Conservation (phyloP, 2,113 vertebrate genomes). For the Leptobrachium ailaonicum region DNA sequence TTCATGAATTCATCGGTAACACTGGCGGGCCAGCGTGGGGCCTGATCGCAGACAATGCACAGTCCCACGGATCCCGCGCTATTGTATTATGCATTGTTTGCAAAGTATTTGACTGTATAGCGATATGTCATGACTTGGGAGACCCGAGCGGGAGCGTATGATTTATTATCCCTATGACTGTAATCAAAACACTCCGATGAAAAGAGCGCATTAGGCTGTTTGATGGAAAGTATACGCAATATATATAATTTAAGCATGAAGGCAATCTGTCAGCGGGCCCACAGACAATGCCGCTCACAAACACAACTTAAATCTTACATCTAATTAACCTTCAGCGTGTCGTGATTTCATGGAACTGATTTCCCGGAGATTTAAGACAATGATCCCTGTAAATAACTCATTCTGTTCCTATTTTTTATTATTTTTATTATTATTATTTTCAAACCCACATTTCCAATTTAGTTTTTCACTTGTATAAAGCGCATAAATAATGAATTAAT, state of each 20-base stretch:
- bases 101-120: not conserved
- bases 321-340: conserved; percentile 28
- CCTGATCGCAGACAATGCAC: not conserved
- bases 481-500: too few species aligned
- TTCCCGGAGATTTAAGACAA: conserved; percentile 1
- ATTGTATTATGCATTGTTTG: not conserved
- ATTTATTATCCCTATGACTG: conserved; percentile 30
- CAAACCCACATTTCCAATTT: too few species aligned
- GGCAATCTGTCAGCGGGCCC: not conserved
- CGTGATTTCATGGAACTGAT: not conserved
- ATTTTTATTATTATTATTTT: not conserved
- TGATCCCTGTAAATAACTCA: not conserved
- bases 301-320: conserved; percentile 1
- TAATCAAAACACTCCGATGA: conserved; percentile 21
- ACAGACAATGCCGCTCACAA: not conserved
- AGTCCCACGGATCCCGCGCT: not conserved
- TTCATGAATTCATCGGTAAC: not conserved
- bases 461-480: too few species aligned
- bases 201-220: conserved; percentile 9
- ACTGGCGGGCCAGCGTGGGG: not conserved
- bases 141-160: not conserved
- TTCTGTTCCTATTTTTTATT: not conserved
- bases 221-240: conserved; percentile 4
- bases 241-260: conserved; percentile 7
- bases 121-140: not conserved